phyloP scores from a whole-genome alignment of 2,888 invertebrate genomes.

The Epinotia bilunana region DNA sequence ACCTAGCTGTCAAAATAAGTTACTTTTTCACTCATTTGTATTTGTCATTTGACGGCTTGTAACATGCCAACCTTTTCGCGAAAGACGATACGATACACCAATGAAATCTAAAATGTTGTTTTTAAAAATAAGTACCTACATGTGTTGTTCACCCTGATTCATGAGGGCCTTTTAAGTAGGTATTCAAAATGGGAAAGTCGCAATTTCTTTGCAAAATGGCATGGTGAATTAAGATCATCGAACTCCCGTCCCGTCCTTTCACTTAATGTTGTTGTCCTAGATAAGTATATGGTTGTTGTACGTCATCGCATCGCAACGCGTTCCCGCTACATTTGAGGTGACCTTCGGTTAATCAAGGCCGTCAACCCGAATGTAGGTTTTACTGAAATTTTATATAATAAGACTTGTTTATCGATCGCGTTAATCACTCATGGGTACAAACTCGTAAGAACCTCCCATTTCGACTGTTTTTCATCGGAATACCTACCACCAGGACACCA shows the following conservation, averaged over 20 bases:
- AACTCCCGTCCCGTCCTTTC: slow-evolving; percentile 43
- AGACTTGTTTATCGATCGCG: not conserved
- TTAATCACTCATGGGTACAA: not conserved
- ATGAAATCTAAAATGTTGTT: not conserved
- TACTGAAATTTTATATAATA: not conserved
- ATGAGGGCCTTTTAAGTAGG: not conserved
- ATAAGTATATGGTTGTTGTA: no score
- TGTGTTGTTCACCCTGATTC: not conserved
- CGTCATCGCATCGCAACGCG: slow-evolving; percentile 2
- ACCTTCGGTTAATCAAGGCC: slow-evolving; percentile 23
- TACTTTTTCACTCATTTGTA: no score
- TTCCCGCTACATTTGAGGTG: slow-evolving; percentile 4
- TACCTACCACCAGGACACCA: no score
- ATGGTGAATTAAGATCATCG: slow-evolving; percentile 49
- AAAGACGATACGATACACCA: no score
- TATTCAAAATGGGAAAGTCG: slow-evolving; percentile 22
- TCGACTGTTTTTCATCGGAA: not conserved
- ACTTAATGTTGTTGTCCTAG: no score
- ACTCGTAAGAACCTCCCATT: not conserved
- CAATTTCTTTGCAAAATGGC: slow-evolving; percentile 8
- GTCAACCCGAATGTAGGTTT: slow-evolving; percentile 21
- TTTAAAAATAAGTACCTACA: not conserved
- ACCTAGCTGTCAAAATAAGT: no score
- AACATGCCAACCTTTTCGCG: no score
- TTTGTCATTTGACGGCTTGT: no score